Evolutionary conservation across 2,113 vertebrate genomes (phyloP), one percentile per base, ranked within the genome.

Genomic region (Octodon degus): DNA sequence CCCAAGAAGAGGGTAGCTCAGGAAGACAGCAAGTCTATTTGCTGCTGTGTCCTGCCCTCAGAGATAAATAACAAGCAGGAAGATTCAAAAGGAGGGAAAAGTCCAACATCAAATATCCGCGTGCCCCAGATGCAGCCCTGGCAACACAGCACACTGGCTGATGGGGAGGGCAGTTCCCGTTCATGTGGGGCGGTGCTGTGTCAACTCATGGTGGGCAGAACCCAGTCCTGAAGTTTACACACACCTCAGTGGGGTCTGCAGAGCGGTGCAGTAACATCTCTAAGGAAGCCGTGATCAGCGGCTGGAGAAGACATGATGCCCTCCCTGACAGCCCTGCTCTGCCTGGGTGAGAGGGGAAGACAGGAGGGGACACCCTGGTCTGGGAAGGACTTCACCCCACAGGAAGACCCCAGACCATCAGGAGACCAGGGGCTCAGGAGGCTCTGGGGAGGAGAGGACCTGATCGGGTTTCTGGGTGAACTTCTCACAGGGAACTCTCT

Each of bases 351-450:
- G 55, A 58, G 55, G 55, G 55, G 55, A 58, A 58, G 14, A 58
- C 55, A 58, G 55, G 55, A 58, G 16, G 16, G 55, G 55, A 58
- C 16, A 17, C 16, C 55, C 55, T 58, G 55, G 3, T 58, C 55
- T 60, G 40, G 25, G 7, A 17, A 79, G 60, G 22, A 20, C 60
- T 5, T 5, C 16, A n/a, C 17, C 7, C 34, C 34, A 70, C 34
- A 37, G 20, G 13, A 17, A 25, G 2, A 24, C 19, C 32, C 34
- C 30, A 30, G 9, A 1, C 22, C 5, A 0, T 27, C 20, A 43
- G 67, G 50, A 60, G 10, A 58, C 7, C 10, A 32, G 40, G 27
- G 20, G 2, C 2, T 24, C 34, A 0, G 24, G 24, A 62, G 25
- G 8, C 27, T 83, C 24, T 0, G 3, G 34, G 77, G 63, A 53